A percentile compares a stretch with the other conserved stretches of the same genome.
Evolutionary conservation across 2,888 invertebrate species (phyloP).

Genomic region (Drosophila nigricruria): DNA sequence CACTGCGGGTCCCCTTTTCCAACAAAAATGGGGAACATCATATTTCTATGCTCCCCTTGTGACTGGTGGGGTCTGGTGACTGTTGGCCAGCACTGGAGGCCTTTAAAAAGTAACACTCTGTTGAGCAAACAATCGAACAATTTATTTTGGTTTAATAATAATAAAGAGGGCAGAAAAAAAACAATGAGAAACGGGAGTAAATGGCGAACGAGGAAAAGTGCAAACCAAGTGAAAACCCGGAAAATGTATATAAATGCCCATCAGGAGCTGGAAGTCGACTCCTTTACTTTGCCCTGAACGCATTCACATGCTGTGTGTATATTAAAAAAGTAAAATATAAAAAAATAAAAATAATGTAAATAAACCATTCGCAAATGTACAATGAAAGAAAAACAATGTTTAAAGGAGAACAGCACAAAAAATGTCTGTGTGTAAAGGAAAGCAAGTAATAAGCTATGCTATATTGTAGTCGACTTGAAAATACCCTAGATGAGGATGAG

Average conservation of each 20-base stretch:
- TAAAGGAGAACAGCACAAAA: slow-evolving; percentile 15
- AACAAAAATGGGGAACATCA: slow-evolving; percentile 37
- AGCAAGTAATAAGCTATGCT: not conserved
- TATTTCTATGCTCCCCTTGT: slow-evolving; percentile 54
- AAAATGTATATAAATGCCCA: slow-evolving; percentile 50
- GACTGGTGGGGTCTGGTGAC: slow-evolving; percentile 6
- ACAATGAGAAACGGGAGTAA: slow-evolving; percentile 23
- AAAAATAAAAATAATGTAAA: slow-evolving; percentile 49
- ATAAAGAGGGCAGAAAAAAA: slow-evolving; percentile 48
- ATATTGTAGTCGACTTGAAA: not conserved
- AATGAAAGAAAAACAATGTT: slow-evolving; percentile 47
- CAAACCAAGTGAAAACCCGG: slow-evolving; percentile 48
- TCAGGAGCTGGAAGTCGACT: slow-evolving; percentile 32
- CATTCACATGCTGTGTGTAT: slow-evolving; percentile 22
- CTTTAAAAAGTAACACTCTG: slow-evolving; percentile 69
- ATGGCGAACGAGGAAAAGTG: slow-evolving; percentile 47
- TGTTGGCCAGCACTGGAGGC: slow-evolving; percentile 23
- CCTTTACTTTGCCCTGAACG: slow-evolving; percentile 33
- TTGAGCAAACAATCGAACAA: slow-evolving; percentile 66
- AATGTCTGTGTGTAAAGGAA: slow-evolving; percentile 3
- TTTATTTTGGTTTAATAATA: slow-evolving; percentile 70
- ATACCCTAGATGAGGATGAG: not conserved
- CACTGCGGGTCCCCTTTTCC: slow-evolving; percentile 11
- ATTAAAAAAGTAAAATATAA: slow-evolving; percentile 21
- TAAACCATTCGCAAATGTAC: slow-evolving; percentile 42